A percentile compares a stretch with the other conserved stretches of the same genome.
phyloP scores from a whole-genome alignment of 2,888 invertebrate species.

The Seladonia tumulorum region DNA sequence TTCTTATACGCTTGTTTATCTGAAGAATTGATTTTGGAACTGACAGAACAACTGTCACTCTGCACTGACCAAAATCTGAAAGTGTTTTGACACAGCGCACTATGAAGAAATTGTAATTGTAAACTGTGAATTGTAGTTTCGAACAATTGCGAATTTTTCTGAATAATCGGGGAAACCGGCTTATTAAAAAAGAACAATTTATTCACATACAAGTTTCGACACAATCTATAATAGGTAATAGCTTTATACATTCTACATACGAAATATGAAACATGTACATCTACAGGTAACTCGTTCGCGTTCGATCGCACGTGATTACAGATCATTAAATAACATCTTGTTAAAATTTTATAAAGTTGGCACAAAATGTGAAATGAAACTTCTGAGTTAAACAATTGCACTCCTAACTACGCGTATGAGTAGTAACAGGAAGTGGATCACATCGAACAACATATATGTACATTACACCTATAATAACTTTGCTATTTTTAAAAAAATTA shows the following conservation, averaged over 20 bases:
- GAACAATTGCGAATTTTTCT: neutral
- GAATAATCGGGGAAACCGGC: neutral
- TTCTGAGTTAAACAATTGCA: slow-evolving; percentile 25
- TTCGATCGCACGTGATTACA: slow-evolving; percentile 25
- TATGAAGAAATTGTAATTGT: neutral
- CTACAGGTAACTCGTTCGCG: slow-evolving; percentile 51
- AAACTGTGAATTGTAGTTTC: too few relatives aligned
- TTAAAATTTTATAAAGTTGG: slow-evolving; percentile 42
- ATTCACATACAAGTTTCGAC: slow-evolving; percentile 68
- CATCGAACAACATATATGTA: slow-evolving; percentile 49
- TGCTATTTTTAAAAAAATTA: slow-evolving; percentile 28
- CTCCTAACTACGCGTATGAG: slow-evolving; percentile 24
- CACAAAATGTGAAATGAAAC: slow-evolving; percentile 41
- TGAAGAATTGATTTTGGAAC: neutral
- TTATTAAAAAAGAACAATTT: slow-evolving; percentile 65
- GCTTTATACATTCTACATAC: slow-evolving; percentile 48
- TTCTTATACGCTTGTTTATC: neutral
- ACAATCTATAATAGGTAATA: slow-evolving; percentile 59
- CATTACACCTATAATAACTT: slow-evolving; percentile 43
- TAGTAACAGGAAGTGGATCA: slow-evolving; percentile 22
- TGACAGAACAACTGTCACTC: neutral
- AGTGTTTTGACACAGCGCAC: neutral
- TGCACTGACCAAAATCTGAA: neutral
- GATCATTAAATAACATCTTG: slow-evolving; percentile 44
- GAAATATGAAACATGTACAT: slow-evolving; percentile 52